These are phyloP conservation scores for Mechanitis messenoides DNA, from an alignment of 2,888 invertebrate genomes.

Conservation along the genomic window DNA sequence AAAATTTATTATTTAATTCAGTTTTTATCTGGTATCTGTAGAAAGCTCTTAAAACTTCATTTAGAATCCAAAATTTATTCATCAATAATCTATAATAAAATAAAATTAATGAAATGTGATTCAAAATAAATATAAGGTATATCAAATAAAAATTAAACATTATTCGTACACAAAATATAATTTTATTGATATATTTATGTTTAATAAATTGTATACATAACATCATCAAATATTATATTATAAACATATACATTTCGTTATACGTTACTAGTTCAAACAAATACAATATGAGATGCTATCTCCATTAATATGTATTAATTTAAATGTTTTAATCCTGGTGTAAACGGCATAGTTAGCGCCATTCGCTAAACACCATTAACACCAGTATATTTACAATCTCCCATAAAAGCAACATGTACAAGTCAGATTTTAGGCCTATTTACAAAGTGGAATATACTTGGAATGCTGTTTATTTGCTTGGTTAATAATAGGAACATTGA, in stretches of 20 bases:
- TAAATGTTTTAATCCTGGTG: conserved; percentile 58
- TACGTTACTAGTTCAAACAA: conserved; percentile 74
- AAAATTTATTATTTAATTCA: too few species aligned
- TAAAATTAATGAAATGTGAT: not conserved
- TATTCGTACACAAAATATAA: conserved; percentile 76
- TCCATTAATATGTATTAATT: conserved; percentile 64
- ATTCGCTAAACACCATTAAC: conserved; percentile 55
- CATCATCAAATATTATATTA: conserved; percentile 77
- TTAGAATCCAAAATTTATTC: too few species aligned
- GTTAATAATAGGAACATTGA: conserved; percentile 69
- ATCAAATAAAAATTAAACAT: conserved; percentile 60
- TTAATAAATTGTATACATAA: conserved; percentile 78
- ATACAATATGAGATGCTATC: conserved; percentile 77
- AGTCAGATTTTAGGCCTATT: conserved; percentile 72
- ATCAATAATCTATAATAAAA: not conserved
- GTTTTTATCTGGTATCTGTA: too few species aligned
- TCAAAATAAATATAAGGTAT: conserved; percentile 10
- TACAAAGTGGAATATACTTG: conserved; percentile 73
- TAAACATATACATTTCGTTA: conserved; percentile 77
- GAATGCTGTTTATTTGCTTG: conserved; percentile 65
- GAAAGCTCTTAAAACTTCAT: too few species aligned
- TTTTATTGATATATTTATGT: conserved; percentile 78
- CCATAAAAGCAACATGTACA: conserved; percentile 68
- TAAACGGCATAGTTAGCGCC: conserved; percentile 36
- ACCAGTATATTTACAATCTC: conserved; percentile 67